Evolutionary conservation across 1,140 invertebrate genomes (phyloP).

Genomic region (Probaryconus sp.): DNA sequence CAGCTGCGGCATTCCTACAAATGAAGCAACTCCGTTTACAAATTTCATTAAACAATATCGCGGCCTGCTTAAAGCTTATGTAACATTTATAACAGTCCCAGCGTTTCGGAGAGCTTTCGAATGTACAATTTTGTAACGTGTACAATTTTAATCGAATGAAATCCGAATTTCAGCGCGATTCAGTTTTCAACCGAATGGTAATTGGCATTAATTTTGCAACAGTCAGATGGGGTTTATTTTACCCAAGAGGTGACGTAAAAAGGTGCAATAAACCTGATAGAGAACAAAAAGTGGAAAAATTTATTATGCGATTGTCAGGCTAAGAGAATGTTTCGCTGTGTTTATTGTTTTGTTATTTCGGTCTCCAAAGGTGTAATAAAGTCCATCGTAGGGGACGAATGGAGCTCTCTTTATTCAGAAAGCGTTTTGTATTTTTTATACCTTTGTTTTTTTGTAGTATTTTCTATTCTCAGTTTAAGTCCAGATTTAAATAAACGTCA

Average conservation of each 20-base stretch:
- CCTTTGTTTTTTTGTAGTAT: constrained; percentile 1
- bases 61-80: no score
- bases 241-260: constrained; percentile 12
- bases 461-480: constrained; percentile 40
- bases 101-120: constrained; percentile 10
- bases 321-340: constrained; percentile 20
- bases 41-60: constrained; percentile 27
- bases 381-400: constrained; percentile 17
- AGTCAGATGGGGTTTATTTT: constrained; percentile 23
- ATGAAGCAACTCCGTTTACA: constrained; percentile 32
- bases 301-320: constrained; percentile 27
- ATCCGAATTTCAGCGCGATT: neutral
- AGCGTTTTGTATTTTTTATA: constrained; percentile 44
- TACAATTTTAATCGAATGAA: no score
- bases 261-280: constrained; percentile 44
- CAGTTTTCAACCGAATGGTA: neutral
- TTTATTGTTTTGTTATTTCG: constrained; percentile 46
- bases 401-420: constrained; percentile 18
- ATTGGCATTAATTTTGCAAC: constrained; percentile 21
- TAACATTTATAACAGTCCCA: no score
- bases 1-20: constrained; percentile 18
- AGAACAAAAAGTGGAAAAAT: constrained; percentile 38
- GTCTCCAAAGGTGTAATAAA: constrained; percentile 36
- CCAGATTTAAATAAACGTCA: constrained; percentile 18
- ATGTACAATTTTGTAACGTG: neutral